A percentile compares a stretch with the other conserved stretches of the same genome.
phyloP scores from a whole-genome alignment of 2,888 invertebrate species.

The Glaucopsyche alexis region DNA sequence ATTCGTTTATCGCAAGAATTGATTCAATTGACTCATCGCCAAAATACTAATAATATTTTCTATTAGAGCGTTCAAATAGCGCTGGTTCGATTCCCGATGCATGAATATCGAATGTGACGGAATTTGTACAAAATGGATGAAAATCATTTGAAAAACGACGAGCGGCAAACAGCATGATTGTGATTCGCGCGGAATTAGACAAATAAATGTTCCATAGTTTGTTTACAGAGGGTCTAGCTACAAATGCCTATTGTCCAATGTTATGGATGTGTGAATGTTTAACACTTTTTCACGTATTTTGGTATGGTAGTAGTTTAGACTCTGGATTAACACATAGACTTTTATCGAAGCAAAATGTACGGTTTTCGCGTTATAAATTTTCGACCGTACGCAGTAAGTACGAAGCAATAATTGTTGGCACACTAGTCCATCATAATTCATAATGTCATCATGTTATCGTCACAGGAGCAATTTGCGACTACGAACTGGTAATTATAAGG shows the following conservation, averaged over 20 bases:
- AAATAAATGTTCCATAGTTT: not conserved
- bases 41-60: constrained; percentile 13
- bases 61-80: constrained; percentile 14
- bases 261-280: too few relatives aligned
- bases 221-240: not conserved
- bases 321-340: too few relatives aligned
- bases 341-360: too few relatives aligned
- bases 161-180: not conserved
- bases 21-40: not conserved
- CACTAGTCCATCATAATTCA: too few relatives aligned
- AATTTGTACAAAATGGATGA: not conserved
- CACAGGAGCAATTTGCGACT: too few relatives aligned
- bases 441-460: too few relatives aligned
- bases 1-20: not conserved
- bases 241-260: not conserved
- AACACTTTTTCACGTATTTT: too few relatives aligned
- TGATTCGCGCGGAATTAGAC: constrained; percentile 10
- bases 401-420: too few relatives aligned
- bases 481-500: too few relatives aligned
- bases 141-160: not conserved
- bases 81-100: not conserved
- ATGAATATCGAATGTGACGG: not conserved
- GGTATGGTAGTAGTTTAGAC: too few relatives aligned
- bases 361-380: too few relatives aligned
- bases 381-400: too few relatives aligned